Evolutionary conservation across 35 echinoderm and acorn worm genomes (phyloP).

Genomic region (Ophiothrix spiculata): DNA sequence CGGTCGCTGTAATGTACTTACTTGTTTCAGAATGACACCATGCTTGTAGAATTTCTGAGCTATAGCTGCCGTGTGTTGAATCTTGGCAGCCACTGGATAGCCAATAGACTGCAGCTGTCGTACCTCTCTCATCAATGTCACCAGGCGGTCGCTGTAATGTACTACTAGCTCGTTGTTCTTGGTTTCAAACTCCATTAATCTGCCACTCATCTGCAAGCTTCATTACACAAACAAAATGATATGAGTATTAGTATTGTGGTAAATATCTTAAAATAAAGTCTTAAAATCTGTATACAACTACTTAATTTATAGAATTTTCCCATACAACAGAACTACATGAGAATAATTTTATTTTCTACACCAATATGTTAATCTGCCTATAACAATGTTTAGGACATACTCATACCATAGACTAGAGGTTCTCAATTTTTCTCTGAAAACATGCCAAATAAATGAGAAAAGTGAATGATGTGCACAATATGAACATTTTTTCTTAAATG

Average conservation of each 20-base stretch:
- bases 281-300: too few relatives aligned
- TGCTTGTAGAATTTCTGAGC: constrained; percentile 99
- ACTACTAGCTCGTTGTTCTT: constrained; percentile 89
- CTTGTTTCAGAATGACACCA: constrained; percentile 99
- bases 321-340: too few relatives aligned
- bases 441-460: too few relatives aligned
- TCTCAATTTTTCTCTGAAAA: too few relatives aligned
- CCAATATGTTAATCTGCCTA: too few relatives aligned
- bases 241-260: not conserved
- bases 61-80: constrained; percentile 80
- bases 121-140: constrained; percentile 94
- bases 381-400: too few relatives aligned
- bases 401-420: too few relatives aligned
- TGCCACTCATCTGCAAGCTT: constrained; percentile 92
- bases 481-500: too few relatives aligned
- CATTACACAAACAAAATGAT: not conserved
- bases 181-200: constrained; percentile 94
- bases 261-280: too few relatives aligned
- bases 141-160: constrained; percentile 88
- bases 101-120: constrained; percentile 88
- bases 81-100: constrained; percentile 94
- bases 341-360: too few relatives aligned
- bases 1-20: constrained; percentile 8
- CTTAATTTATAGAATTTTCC: too few relatives aligned
- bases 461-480: too few relatives aligned